Conservation (phyloP, 1,140 invertebrate species). For the Lucilia cuprina region DNA sequence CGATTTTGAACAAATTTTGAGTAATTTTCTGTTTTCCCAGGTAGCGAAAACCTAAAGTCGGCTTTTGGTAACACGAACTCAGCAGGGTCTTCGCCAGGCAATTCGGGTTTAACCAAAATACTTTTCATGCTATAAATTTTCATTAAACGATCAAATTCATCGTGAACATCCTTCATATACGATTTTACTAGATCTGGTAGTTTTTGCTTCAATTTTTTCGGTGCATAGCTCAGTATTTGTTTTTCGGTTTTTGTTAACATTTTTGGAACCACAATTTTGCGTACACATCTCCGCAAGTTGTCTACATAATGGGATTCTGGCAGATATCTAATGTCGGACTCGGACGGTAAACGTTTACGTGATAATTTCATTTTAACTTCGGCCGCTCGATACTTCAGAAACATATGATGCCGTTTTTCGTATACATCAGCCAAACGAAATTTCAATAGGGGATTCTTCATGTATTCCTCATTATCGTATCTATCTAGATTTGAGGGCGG, state of each 20-base stretch:
- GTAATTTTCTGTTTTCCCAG: conserved; percentile 69
- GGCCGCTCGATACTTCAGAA: conserved; percentile 54
- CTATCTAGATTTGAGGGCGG: conserved; percentile 53
- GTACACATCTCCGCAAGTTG: conserved; percentile 54
- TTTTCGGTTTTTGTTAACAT: conserved; percentile 56
- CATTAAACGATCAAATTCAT: conserved; percentile 56
- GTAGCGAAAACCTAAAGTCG: conserved; percentile 46
- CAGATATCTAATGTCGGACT: conserved; percentile 48
- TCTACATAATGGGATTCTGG: conserved; percentile 54
- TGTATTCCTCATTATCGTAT: conserved; percentile 60
- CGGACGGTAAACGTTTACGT: conserved; percentile 43
- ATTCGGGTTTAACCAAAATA: conserved; percentile 53
- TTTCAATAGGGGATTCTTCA: conserved; percentile 57
- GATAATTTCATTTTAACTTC: conserved; percentile 54
- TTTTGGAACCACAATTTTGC: conserved; percentile 55
- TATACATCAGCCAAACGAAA: conserved; percentile 56
- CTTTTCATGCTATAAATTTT: conserved; percentile 60
- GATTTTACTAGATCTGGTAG: conserved; percentile 53
- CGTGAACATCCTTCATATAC: conserved; percentile 59
- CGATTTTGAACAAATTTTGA: conserved; percentile 67
- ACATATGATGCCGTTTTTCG: conserved; percentile 52
- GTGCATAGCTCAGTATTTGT: conserved; percentile 56
- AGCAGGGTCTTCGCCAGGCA: conserved; percentile 48
- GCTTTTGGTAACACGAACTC: conserved; percentile 46
- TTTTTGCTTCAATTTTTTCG: conserved; percentile 48